These are phyloP conservation scores for Sebastes miniatus DNA, from an alignment of 2,797 vertebrate species.

Conservation along the genomic window DNA sequence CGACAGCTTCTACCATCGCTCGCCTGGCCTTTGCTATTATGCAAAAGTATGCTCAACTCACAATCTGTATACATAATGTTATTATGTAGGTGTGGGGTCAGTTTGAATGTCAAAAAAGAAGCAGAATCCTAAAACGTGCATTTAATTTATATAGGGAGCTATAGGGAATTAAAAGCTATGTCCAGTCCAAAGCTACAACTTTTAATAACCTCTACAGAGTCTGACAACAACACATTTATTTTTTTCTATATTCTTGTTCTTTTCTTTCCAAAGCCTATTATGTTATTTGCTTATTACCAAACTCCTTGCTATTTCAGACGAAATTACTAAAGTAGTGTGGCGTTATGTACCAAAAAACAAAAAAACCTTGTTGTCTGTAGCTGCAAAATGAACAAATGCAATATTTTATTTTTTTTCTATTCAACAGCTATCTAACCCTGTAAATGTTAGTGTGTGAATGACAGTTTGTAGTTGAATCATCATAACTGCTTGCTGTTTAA, in stretches of 20 bases:
- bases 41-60: not conserved
- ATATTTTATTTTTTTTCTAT: not conserved
- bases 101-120: not conserved
- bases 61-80: not conserved
- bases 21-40: not conserved
- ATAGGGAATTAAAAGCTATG: not conserved
- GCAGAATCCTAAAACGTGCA: not conserved
- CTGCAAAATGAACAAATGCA: not conserved
- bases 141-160: not conserved
- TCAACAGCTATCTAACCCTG: not conserved
- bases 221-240: not conserved
- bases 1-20: not conserved
- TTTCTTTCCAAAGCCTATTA: not conserved
- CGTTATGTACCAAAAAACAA: not conserved
- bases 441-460: not conserved
- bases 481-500: conserved; percentile 24
- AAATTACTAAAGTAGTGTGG: not conserved
- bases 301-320: not conserved
- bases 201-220: not conserved
- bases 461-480: conserved; percentile 11
- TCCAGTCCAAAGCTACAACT: not conserved
- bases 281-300: not conserved
- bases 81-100: not conserved
- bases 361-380: not conserved
- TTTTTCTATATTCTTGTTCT: not conserved